Percentiles rank a stretch among this genome's conserved stretches.
These are phyloP conservation scores for Agapornis roseicollis DNA, from an alignment of 2,113 vertebrate species.

Conservation along the genomic window DNA sequence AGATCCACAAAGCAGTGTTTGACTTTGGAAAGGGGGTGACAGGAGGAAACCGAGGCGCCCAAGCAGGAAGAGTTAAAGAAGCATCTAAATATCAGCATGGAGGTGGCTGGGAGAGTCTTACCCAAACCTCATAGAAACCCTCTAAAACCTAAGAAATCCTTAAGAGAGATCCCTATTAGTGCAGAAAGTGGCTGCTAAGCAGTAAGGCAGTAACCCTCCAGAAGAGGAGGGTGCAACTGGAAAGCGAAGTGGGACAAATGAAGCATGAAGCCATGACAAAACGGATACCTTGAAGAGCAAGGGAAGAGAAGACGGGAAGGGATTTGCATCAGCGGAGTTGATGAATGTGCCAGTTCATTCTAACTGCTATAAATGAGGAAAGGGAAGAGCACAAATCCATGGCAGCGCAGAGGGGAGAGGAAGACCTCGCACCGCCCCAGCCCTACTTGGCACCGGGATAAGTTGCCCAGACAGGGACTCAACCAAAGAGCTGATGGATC, in stretches of 20 bases:
- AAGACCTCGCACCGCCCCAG: fast-evolving
- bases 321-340: not conserved
- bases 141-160: not conserved
- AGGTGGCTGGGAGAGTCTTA: not conserved
- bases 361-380: not conserved
- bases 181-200: not conserved
- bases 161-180: not conserved
- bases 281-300: not conserved
- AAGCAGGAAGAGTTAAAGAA: not conserved
- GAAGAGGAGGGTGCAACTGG: not conserved
- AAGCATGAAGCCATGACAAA: fast-evolving
- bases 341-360: not conserved
- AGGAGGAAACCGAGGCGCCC: not conserved
- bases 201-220: fast-evolving
- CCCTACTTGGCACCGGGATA: fast-evolving
- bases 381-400: not conserved
- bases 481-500: not conserved
- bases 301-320: not conserved
- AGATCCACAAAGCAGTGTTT: fast-evolving
- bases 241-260: no score
- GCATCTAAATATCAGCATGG: not conserved
- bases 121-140: not conserved
- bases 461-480: no score
- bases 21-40: no score
- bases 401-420: not conserved